Evolutionary conservation across 2,797 vertebrate species (phyloP).

Genomic region (Pteronotus mesoamericanus): DNA sequence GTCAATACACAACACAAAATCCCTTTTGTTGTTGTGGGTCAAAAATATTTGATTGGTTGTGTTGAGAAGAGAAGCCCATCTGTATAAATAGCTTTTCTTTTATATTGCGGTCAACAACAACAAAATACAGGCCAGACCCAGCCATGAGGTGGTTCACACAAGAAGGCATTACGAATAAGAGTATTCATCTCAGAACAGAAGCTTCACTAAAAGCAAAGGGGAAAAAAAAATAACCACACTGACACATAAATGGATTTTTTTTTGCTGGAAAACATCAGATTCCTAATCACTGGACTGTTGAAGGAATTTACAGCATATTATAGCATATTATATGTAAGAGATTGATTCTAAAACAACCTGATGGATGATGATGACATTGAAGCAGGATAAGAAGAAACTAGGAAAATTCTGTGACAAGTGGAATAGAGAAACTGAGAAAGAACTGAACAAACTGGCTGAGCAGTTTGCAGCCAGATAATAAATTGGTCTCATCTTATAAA

Average conservation of each 20-base stretch:
- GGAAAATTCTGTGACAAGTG: neutral
- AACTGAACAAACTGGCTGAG: neutral
- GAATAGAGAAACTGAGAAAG: neutral
- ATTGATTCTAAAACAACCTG: neutral
- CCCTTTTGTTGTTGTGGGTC: neutral
- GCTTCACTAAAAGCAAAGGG: neutral
- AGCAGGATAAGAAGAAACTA: neutral
- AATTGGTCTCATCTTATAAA: neutral
- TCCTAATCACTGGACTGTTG: neutral
- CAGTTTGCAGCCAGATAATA: neutral
- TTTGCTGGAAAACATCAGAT: neutral
- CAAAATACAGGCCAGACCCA: neutral
- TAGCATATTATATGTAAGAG: neutral
- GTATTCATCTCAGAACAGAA: rapidly evolving
- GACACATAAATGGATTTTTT: neutral
- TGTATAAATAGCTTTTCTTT: neutral
- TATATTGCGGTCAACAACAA: neutral
- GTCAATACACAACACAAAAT: neutral
- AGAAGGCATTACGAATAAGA: neutral
- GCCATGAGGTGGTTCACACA: rapidly evolving
- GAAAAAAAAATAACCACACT: no score
- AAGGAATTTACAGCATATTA: neutral
- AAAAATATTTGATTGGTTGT: neutral
- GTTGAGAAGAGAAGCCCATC: neutral
- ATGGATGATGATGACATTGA: neutral